Conservation (phyloP, 2,113 vertebrate species). For the Alouatta palliata region DNA sequence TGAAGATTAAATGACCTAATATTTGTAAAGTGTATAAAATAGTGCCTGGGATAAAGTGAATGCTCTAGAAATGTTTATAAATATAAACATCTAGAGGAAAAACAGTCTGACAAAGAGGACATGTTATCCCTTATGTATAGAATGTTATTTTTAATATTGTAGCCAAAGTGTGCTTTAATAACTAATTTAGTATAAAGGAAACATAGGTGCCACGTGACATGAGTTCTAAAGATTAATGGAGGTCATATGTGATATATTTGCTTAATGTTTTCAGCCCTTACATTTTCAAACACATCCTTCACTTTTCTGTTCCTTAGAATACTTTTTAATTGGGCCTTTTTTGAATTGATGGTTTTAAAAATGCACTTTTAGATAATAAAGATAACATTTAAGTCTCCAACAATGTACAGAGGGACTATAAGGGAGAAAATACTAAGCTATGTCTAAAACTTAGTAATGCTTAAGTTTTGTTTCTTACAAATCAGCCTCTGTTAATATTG, state of each 20-base stretch:
- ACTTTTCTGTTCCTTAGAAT: neutral
- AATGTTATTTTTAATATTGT: slow-evolving; percentile 6
- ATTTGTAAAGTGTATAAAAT: neutral
- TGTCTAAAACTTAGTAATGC: neutral
- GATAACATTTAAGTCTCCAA: slow-evolving; percentile 28
- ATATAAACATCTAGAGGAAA: neutral
- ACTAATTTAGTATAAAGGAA: neutral
- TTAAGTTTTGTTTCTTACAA: neutral
- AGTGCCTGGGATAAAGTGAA: neutral
- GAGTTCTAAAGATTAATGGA: neutral
- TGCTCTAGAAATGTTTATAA: neutral
- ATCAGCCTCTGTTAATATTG: neutral
- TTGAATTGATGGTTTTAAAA: neutral
- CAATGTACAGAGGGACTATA: neutral
- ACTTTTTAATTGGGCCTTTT: neutral
- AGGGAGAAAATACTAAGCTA: neutral
- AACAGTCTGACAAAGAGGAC: neutral
- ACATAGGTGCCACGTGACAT: neutral
- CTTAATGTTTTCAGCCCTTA: neutral
- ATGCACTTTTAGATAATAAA: neutral
- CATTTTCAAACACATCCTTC: neutral
- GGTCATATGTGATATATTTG: neutral
- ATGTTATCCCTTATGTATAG: neutral
- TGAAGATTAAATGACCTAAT: neutral
- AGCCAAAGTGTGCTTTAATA: neutral